phyloP scores from a whole-genome alignment of 2,113 vertebrate species.

The Spea multiplicata region DNA sequence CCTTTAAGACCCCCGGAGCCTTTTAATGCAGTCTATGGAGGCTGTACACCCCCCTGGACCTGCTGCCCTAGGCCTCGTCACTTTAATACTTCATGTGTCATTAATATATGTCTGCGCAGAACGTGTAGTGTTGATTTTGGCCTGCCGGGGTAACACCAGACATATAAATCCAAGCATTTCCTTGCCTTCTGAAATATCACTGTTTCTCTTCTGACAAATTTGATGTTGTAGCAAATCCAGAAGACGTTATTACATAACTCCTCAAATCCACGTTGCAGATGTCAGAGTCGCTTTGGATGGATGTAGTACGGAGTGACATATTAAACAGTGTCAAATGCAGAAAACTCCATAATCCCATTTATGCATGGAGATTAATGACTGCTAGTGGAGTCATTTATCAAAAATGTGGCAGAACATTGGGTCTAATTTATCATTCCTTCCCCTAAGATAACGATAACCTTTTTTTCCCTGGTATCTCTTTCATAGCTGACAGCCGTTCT shows the following conservation, averaged over 20 bases:
- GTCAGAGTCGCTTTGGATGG: constrained; percentile 5
- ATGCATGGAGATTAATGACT: constrained; percentile 21
- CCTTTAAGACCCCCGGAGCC: too few relatives aligned
- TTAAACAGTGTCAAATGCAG: background rate
- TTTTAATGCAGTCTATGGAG: too few relatives aligned
- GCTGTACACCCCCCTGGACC: too few relatives aligned
- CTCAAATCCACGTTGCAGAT: constrained; percentile 5
- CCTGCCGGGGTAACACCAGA: too few relatives aligned
- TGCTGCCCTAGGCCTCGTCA: too few relatives aligned
- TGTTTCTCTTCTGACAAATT: constrained; percentile 5
- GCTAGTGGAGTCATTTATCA: constrained; percentile 23
- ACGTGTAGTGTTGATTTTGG: too few relatives aligned
- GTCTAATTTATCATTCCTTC: constrained; percentile 30
- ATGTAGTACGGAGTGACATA: background rate
- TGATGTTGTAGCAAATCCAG: constrained; percentile 1
- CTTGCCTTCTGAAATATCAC: background rate
- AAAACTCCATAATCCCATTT: constrained; percentile 14
- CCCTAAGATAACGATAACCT: background rate
- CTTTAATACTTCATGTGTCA: too few relatives aligned
- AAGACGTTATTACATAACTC: constrained; percentile 21
- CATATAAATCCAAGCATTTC: too few relatives aligned
- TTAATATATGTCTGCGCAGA: too few relatives aligned
- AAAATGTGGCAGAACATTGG: background rate
- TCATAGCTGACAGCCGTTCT: background rate
- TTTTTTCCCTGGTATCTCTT: background rate